Percentiles rank a stretch among this genome's conserved stretches.
These are phyloP conservation scores for Dicyrtoma fusca DNA, from an alignment of 2,888 invertebrate species.

Conservation along the genomic window DNA sequence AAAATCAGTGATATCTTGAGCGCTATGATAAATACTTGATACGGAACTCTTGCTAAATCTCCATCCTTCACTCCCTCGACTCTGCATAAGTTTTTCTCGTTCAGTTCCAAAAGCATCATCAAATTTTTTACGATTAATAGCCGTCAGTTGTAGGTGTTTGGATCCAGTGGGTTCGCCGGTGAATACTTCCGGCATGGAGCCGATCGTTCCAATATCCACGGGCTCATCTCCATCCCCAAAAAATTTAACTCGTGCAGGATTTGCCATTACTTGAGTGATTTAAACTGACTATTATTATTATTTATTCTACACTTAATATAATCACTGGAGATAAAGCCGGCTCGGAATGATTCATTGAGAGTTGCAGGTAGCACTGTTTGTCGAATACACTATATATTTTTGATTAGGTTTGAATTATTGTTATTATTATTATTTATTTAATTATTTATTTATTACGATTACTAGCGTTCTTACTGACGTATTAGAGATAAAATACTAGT, in stretches of 20 bases:
- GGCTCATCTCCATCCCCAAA: constrained; percentile 9
- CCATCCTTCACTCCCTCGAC: constrained; percentile 48
- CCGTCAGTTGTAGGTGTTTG: background rate
- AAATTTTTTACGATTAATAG: constrained; percentile 8
- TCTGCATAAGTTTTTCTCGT: constrained; percentile 25
- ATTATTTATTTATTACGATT: too few species aligned
- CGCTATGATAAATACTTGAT: constrained; percentile 55
- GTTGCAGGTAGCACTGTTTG: too few species aligned
- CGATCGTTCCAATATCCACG: background rate
- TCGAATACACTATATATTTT: too few species aligned
- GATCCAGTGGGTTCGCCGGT: background rate
- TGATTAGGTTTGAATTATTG: too few species aligned
- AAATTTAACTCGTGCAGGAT: constrained; percentile 32
- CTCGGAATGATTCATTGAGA: too few species aligned
- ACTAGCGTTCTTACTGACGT: too few species aligned
- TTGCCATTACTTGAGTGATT: constrained; percentile 25
- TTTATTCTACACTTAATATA: too few species aligned
- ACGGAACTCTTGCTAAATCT: constrained; percentile 53
- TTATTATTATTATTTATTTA: too few species aligned
- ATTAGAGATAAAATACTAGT: too few species aligned
- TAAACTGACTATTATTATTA: background rate
- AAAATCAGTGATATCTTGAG: constrained; percentile 55
- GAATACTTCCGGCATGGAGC: constrained; percentile 21
- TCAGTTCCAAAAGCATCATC: constrained; percentile 25
- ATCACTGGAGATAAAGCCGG: too few species aligned